Evolutionary conservation across 2,113 vertebrate genomes (phyloP), one percentile per base, ranked within the genome.

Genomic region (Nyctereutes procyonoides): DNA sequence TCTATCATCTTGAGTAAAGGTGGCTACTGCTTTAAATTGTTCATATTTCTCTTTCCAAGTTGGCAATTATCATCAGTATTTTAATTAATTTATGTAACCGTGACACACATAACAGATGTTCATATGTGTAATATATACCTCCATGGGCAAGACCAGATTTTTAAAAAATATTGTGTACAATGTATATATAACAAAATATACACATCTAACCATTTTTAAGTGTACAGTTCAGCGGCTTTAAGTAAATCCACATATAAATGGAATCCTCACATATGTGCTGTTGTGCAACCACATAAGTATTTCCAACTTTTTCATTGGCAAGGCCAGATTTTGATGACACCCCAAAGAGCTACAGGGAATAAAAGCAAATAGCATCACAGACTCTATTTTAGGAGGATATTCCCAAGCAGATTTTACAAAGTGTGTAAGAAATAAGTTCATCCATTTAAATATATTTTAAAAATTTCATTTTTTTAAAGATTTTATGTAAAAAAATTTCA

Each of bases 31-130:
- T 91, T 91, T 56, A 65, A 87, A 81, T 22, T 69, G 63, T 73
- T 81, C 63, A 74, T 14, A 80, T 81, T 80, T 90, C 71, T 85
- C 73, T 90, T 86, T 90, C 56, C 28, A 90, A 87, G 28, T 65
- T 86, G 51, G 56, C 35, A 91, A 48, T 77, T 58, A 69, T 62
- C 43, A 65, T 17, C 58, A 58, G 10, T 74, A 65, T 89, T 87
- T 90, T 90, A 90, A 80, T 62, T 80, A 60, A 71, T 87, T 95
- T 60, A 71, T 85, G 53, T 86, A 86, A 55, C 7, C 24, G 20
- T 65, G 17, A n/a, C 53, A 65, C 55, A 62, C 24, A 73, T 24
- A 28, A 73, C 65, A 92, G n/a, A 79, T 85, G 43, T 62, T 71
- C 60, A 73, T 15, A 90, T 48, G n/a, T 90, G 28, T 56, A 48